Evolutionary conservation across 2,888 invertebrate species (phyloP).

Genomic region (Bibio marci): DNA sequence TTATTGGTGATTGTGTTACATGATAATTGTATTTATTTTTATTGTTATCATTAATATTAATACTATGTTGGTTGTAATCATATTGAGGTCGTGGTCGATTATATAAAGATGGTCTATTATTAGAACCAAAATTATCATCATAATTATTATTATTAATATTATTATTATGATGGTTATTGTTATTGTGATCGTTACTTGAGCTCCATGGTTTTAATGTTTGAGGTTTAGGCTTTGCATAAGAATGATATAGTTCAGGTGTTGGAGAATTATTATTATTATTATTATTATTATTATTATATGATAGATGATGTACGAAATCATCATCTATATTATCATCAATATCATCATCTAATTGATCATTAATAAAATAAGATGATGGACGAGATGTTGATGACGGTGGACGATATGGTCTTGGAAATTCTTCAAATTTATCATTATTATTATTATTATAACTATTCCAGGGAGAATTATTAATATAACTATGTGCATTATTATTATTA

Average conservation of each 20-base stretch:
- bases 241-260: neutral
- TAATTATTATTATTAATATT: too few relatives aligned
- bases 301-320: neutral
- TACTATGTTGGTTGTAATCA: neutral
- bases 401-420: conserved; percentile 22
- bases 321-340: conserved; percentile 29
- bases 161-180: too few relatives aligned
- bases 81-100: conserved; percentile 17
- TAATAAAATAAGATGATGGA: conserved; percentile 15
- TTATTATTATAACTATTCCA: neutral
- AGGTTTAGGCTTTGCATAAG: too few relatives aligned
- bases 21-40: neutral
- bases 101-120: conserved; percentile 22
- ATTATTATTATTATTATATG: too few relatives aligned
- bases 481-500: neutral
- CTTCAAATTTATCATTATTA: conserved; percentile 1
- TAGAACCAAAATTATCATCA: too few relatives aligned
- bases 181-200: too few relatives aligned
- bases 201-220: conserved; percentile 28
- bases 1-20: conserved; percentile 5
- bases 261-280: too few relatives aligned
- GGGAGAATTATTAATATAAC: neutral
- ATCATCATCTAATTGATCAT: conserved; percentile 27
- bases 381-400: conserved; percentile 30
- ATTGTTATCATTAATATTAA: conserved; percentile 1